Conservation (phyloP, 1,140 invertebrate species). For the Micrasema longulum region DNA sequence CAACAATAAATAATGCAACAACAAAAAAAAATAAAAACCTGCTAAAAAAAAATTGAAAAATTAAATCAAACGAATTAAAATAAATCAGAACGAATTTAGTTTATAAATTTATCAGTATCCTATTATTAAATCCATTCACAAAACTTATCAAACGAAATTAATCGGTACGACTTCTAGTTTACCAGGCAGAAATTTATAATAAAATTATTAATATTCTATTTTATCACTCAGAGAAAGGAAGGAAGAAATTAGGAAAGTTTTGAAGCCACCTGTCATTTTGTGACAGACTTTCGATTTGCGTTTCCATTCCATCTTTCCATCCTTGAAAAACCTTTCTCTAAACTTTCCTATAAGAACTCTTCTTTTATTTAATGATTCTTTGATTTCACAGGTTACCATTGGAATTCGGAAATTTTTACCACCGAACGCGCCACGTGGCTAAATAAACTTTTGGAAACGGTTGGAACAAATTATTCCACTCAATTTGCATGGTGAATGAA, state of each 20-base stretch:
- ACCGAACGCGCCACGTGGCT: not conserved
- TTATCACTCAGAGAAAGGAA: conserved; percentile 7
- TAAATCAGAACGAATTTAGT: not conserved
- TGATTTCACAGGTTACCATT: no score
- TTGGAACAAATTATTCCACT: not conserved
- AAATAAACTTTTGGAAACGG: not conserved
- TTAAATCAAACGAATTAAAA: no score
- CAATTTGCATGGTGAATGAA: no score
- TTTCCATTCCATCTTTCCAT: no score
- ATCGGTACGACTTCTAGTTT: conserved; percentile 2
- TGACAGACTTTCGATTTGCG: conserved; percentile 40
- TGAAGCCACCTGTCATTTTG: conserved; percentile 40
- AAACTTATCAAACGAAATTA: conserved; percentile 9
- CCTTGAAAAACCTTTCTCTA: not conserved
- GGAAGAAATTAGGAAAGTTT: conserved; percentile 40
- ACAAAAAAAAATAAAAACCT: no score
- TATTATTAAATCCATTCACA: conserved; percentile 1
- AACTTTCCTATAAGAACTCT: conserved; percentile 1
- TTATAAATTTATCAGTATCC: conserved; percentile 5
- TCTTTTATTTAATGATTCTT: not conserved
- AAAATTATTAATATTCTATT: conserved; percentile 37
- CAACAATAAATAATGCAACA: no score
- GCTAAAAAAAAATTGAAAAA: no score
- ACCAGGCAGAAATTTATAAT: conserved; percentile 12
- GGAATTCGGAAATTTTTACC: not conserved